phyloP scores from a whole-genome alignment of 2,888 invertebrate genomes.

The Agrilus biguttatus region DNA sequence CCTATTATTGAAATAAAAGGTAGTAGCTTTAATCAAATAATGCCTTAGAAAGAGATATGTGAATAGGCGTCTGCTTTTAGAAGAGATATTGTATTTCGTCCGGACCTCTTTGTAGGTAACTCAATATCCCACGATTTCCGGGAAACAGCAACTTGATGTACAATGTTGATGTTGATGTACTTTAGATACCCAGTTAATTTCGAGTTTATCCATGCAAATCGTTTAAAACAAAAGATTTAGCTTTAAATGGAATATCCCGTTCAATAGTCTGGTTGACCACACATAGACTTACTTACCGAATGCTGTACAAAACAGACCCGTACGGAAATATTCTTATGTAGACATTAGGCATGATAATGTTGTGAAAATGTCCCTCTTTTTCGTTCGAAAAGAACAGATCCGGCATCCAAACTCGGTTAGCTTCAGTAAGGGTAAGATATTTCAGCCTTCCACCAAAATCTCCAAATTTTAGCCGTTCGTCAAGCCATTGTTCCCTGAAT shows the following conservation, averaged over 20 bases:
- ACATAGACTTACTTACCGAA: constrained; percentile 54
- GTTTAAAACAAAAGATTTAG: too few species aligned
- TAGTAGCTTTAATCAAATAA: too few species aligned
- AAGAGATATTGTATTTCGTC: too few species aligned
- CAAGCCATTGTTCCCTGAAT: constrained; percentile 94
- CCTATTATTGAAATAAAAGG: too few species aligned
- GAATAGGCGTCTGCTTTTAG: too few species aligned
- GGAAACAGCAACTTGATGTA: too few species aligned
- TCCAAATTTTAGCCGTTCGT: constrained; percentile 80
- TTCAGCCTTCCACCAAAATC: constrained; percentile 78
- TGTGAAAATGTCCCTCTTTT: constrained; percentile 94
- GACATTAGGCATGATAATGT: constrained; percentile 95
- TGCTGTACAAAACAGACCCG: constrained; percentile 91
- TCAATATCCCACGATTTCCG: too few species aligned
- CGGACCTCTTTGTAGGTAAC: too few species aligned
- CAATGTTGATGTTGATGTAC: too few species aligned
- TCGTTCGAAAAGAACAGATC: constrained; percentile 97
- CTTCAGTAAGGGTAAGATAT: constrained; percentile 86
- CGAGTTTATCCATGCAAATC: too few species aligned
- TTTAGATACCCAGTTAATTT: too few species aligned
- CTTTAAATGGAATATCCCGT: not conserved
- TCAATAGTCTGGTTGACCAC: not conserved
- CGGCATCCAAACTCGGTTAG: constrained; percentile 95
- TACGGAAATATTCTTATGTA: constrained; percentile 93
- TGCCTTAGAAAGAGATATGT: too few species aligned